Percentiles rank a stretch among this genome's conserved stretches.
Conservation (phyloP, 2,797 vertebrate genomes). For the Pygocentrus nattereri region DNA sequence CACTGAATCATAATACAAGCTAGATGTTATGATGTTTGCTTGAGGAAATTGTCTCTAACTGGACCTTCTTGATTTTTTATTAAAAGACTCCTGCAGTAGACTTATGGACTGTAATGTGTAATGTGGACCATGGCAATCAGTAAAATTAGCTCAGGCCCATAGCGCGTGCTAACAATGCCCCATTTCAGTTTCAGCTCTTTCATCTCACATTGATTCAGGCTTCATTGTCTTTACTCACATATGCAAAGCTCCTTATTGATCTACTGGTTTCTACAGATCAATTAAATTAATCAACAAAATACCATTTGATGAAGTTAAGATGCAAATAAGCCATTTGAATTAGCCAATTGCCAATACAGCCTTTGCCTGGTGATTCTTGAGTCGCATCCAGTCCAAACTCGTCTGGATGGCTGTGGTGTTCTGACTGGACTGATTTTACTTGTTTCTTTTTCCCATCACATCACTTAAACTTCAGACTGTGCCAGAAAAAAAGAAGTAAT, state of each 20-base stretch:
- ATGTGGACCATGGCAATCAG: not conserved
- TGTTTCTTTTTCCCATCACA: not conserved
- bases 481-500: not conserved
- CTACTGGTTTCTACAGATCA: conserved; percentile 32
- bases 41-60: too few species aligned
- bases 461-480: not conserved
- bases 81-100: too few species aligned
- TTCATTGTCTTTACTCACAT: conserved; percentile 34
- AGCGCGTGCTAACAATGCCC: not conserved
- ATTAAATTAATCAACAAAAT: conserved; percentile 40
- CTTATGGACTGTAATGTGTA: not conserved
- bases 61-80: too few species aligned
- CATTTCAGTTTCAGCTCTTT: not conserved
- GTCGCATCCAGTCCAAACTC: not conserved
- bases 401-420: not conserved
- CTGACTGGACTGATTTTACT: not conserved
- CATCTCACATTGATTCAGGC: conserved; percentile 18
- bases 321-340: conserved; percentile 35
- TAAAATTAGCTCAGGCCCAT: not conserved
- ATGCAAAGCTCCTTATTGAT: conserved; percentile 29
- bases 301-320: conserved; percentile 40
- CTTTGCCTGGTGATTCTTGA: not conserved
- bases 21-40: too few species aligned
- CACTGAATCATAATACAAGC: too few species aligned
- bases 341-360: conserved; percentile 6